phyloP scores from a whole-genome alignment of 2,113 vertebrate genomes.

The Apteryx mantelli region DNA sequence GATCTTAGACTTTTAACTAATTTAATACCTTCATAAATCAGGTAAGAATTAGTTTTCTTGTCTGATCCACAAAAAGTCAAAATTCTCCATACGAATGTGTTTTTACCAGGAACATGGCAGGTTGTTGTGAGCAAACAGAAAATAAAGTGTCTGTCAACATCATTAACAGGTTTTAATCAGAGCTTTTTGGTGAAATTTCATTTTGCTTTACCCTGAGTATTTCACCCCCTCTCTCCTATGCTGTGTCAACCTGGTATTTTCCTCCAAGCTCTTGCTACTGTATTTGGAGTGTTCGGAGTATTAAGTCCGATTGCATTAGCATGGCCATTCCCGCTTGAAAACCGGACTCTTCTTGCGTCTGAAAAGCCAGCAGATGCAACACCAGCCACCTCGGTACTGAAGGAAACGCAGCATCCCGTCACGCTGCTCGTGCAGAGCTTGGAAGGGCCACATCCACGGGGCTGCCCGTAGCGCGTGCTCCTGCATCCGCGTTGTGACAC shows the following conservation, averaged over 20 bases:
- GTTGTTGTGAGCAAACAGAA: background rate
- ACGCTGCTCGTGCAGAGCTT: accelerated
- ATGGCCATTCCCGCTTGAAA: background rate
- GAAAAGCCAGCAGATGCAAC: background rate
- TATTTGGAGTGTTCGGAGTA: background rate
- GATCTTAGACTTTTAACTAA: background rate
- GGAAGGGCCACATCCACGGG: background rate
- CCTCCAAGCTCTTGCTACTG: background rate
- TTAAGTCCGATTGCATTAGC: background rate
- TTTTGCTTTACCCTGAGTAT: background rate
- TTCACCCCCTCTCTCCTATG: background rate
- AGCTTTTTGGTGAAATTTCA: background rate
- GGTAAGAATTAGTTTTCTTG: background rate
- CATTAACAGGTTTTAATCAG: background rate
- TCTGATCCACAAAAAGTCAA: background rate
- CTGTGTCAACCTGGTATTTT: background rate
- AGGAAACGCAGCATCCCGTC: background rate
- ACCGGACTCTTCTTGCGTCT: background rate
- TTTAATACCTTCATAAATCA: background rate
- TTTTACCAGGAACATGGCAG: background rate
- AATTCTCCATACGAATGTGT: background rate
- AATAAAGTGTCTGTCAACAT: background rate
- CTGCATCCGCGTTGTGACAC: background rate
- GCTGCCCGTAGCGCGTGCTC: background rate
- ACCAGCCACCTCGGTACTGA: background rate